Percentiles rank a stretch among this genome's conserved stretches.
phyloP scores from a whole-genome alignment of 2,888 invertebrate genomes.

The Athalia rosae region DNA sequence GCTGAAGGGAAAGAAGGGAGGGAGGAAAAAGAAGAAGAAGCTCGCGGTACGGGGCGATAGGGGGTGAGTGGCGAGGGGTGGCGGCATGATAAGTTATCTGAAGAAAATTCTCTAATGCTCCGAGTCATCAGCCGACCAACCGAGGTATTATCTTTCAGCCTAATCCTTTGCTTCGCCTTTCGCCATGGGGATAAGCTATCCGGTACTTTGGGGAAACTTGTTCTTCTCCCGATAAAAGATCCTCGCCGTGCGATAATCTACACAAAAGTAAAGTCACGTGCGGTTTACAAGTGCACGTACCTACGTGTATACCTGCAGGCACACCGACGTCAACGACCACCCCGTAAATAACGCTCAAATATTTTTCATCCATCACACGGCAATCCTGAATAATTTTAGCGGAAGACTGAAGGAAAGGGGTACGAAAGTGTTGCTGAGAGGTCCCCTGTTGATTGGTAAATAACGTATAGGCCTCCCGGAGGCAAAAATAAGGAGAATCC shows the following conservation, averaged over 20 bases:
- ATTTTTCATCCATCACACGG: too few relatives aligned
- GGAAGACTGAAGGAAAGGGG: too few relatives aligned
- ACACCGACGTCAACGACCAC: too few relatives aligned
- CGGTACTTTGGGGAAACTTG: slow-evolving; percentile 42
- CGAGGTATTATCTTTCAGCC: slow-evolving; percentile 46
- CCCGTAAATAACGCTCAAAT: too few relatives aligned
- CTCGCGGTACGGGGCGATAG: slow-evolving; percentile 1
- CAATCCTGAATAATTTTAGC: too few relatives aligned
- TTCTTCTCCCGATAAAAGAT: slow-evolving; percentile 27
- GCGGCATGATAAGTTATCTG: slow-evolving; percentile 56
- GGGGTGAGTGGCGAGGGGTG: slow-evolving; percentile 31
- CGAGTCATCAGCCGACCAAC: slow-evolving; percentile 53
- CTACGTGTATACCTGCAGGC: not conserved
- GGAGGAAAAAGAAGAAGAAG: not conserved
- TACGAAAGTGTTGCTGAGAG: too few relatives aligned
- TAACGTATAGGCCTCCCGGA: too few relatives aligned
- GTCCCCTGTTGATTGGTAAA: too few relatives aligned
- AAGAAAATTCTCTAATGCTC: slow-evolving; percentile 56
- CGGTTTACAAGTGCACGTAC: slow-evolving; percentile 15
- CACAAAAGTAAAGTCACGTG: slow-evolving; percentile 30
- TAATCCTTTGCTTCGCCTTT: slow-evolving; percentile 47
- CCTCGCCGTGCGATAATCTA: slow-evolving; percentile 17
- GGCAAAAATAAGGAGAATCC: too few relatives aligned
- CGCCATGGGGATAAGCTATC: slow-evolving; percentile 45
- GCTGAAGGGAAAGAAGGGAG: not conserved